Conservation (phyloP, 2,888 invertebrate species). For the Nowickia ferox region DNA sequence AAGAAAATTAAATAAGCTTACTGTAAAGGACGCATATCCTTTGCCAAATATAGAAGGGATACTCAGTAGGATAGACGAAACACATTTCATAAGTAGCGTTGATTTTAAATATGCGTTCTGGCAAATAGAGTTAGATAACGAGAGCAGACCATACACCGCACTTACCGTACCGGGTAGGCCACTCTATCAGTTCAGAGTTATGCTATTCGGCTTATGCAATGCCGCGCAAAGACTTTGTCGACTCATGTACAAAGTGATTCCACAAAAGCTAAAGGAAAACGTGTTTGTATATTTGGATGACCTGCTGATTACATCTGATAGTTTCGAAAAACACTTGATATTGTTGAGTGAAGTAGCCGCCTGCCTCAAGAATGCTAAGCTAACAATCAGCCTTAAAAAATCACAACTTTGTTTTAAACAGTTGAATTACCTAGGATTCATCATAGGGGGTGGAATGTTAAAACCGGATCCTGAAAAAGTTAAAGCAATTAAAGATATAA, state of each 20-base stretch:
- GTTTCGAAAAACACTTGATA: constrained; percentile 44
- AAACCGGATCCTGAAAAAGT: too few relatives aligned
- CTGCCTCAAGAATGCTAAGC: constrained; percentile 42
- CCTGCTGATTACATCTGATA: constrained; percentile 42
- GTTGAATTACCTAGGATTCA: constrained; percentile 63
- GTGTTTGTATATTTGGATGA: constrained; percentile 60
- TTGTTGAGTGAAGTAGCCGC: background rate
- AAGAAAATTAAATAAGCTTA: too few relatives aligned
- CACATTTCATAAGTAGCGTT: too few relatives aligned
- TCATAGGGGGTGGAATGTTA: constrained; percentile 44
- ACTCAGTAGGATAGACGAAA: too few relatives aligned
- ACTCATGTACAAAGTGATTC: background rate
- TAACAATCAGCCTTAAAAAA: constrained; percentile 59
- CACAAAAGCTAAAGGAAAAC: background rate
- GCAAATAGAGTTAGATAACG: too few relatives aligned
- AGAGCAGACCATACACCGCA: too few relatives aligned
- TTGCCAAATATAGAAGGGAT: too few relatives aligned
- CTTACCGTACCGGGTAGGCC: too few relatives aligned
- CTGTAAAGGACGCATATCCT: too few relatives aligned
- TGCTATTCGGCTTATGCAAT: background rate
- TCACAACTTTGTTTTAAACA: constrained; percentile 62
- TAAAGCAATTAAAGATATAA: too few relatives aligned
- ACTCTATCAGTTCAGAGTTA: background rate
- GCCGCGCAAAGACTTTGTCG: background rate
- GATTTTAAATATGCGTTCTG: too few relatives aligned